A percentile compares a stretch with the other conserved stretches of the same genome.
These are phyloP conservation scores for Pristis pectinata DNA, from an alignment of 2,797 vertebrate species.

Conservation along the genomic window DNA sequence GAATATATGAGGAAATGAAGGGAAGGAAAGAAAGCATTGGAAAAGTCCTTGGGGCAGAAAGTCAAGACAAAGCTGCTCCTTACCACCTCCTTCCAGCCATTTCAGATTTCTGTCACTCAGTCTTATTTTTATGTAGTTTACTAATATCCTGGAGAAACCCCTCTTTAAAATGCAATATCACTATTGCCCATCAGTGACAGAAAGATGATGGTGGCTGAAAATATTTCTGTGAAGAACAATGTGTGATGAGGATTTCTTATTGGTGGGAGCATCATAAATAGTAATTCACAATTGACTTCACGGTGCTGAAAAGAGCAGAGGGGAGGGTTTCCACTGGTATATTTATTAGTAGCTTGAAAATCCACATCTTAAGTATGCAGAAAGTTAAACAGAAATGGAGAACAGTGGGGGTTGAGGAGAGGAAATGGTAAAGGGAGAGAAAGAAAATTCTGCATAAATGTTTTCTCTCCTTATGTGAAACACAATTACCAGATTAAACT, in stretches of 20 bases:
- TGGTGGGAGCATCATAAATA: neutral
- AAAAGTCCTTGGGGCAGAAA: neutral
- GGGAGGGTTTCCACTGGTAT: neutral
- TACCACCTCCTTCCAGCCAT: neutral
- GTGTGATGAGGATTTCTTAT: neutral
- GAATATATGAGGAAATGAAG: neutral
- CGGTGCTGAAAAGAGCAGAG: neutral
- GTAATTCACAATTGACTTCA: neutral
- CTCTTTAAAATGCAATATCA: neutral
- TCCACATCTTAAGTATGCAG: neutral
- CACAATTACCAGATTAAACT: neutral
- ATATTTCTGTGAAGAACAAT: neutral
- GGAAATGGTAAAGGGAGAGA: neutral
- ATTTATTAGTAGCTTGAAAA: neutral
- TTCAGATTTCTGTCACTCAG: neutral
- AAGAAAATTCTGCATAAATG: neutral
- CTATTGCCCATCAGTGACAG: neutral
- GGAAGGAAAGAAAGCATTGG: neutral
- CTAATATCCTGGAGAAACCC: neutral
- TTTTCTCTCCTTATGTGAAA: neutral
- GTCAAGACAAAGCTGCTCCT: neutral
- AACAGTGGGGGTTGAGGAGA: conserved; percentile 43
- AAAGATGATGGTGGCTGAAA: neutral
- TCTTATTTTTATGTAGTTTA: neutral
- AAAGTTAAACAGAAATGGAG: conserved; percentile 39